A percentile compares a stretch with the other conserved stretches of the same genome.
Evolutionary conservation across 2,888 invertebrate species (phyloP).

Genomic region (Agrilus mali): DNA sequence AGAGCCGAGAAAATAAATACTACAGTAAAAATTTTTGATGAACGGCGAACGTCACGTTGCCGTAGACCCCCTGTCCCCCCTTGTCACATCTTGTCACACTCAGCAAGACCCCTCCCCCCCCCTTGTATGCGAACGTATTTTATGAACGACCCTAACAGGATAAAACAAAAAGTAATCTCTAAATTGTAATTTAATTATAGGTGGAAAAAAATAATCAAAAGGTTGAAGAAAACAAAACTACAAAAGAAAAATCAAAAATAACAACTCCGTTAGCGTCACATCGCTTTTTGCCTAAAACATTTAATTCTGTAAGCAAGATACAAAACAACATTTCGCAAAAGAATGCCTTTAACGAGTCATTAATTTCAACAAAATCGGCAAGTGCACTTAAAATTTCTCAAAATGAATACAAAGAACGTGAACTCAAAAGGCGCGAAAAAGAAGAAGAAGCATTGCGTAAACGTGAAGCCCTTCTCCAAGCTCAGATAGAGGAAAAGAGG

Average conservation of each 20-base stretch:
- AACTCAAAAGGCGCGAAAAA: constrained; percentile 17
- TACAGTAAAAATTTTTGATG: too few species aligned
- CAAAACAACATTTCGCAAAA: background rate
- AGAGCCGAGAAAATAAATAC: too few species aligned
- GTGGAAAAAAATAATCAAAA: too few species aligned
- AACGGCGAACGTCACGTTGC: too few species aligned
- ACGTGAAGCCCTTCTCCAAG: constrained; percentile 45
- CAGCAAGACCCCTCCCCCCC: too few species aligned
- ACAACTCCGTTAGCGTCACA: background rate
- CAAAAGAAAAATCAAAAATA: background rate
- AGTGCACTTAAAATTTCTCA: constrained; percentile 22
- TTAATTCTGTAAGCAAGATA: constrained; percentile 3
- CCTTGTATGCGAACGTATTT: too few species aligned
- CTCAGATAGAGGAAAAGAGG: constrained; percentile 43
- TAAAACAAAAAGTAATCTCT: too few species aligned
- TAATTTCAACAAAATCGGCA: constrained; percentile 14
- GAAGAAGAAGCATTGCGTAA: constrained; percentile 39
- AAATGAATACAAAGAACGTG: constrained; percentile 21
- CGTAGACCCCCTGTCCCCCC: too few species aligned
- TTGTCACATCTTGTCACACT: too few species aligned
- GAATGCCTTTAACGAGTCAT: background rate
- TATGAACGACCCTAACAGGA: too few species aligned
- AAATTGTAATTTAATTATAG: too few species aligned
- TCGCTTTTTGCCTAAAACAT: constrained; percentile 2
- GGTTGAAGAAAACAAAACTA: background rate